These are phyloP conservation scores for Gymnoscopelus microlampas DNA, from an alignment of 2,797 vertebrate genomes.

Conservation along the genomic window DNA sequence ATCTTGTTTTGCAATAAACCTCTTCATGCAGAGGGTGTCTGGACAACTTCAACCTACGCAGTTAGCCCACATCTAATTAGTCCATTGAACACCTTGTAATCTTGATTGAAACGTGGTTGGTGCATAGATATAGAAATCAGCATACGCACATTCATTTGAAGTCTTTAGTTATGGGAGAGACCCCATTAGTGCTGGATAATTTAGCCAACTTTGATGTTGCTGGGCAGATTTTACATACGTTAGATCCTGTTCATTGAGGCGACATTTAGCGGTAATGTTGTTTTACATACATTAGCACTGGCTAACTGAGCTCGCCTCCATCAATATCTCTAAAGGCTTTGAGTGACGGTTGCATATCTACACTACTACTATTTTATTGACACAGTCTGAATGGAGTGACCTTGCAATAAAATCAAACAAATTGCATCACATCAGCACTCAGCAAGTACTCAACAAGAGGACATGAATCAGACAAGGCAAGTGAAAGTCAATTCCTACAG, in stretches of 20 bases:
- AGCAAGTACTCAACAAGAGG: slow-evolving; percentile 21
- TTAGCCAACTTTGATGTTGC: slow-evolving; percentile 10
- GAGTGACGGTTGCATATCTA: not conserved
- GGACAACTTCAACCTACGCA: not conserved
- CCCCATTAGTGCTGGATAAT: not conserved
- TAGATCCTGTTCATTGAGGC: not conserved
- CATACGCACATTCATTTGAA: not conserved
- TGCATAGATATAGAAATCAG: not conserved
- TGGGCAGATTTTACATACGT: not conserved
- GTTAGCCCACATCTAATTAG: not conserved
- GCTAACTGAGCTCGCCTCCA: not conserved
- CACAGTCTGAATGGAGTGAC: not conserved
- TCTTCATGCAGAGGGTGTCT: not conserved
- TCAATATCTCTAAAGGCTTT: not conserved
- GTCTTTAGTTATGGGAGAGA: not conserved
- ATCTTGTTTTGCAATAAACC: not conserved
- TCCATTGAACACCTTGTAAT: not conserved
- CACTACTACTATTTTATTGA: not conserved
- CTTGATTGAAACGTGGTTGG: not conserved
- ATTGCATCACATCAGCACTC: slow-evolving; percentile 15
- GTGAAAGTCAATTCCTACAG: slow-evolving; percentile 37
- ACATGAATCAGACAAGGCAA: slow-evolving; percentile 53
- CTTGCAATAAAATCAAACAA: slow-evolving; percentile 24
- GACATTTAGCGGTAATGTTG: slow-evolving; percentile 6
- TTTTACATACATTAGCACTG: not conserved